Percentiles rank a stretch among this genome's conserved stretches.
Evolutionary conservation across 1,140 invertebrate genomes (phyloP).

Genomic region (Trissolcus basalis): DNA sequence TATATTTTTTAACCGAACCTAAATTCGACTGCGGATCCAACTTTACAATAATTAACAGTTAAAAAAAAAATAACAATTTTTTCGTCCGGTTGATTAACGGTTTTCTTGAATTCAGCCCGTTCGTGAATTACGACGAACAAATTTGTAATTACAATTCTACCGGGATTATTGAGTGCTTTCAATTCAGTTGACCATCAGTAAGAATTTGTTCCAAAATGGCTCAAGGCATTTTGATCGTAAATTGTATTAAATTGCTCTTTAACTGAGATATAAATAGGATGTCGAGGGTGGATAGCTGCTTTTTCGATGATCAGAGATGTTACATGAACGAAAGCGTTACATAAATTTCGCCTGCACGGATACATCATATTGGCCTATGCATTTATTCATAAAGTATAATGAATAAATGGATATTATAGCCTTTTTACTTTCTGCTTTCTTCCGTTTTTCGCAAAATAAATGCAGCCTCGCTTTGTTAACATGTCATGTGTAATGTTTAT

Average conservation of each 20-base stretch:
- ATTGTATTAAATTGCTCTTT: constrained; percentile 49
- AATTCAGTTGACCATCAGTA: constrained; percentile 10
- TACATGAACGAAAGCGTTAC: constrained; percentile 56
- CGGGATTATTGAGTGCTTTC: not conserved
- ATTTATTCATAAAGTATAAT: constrained; percentile 76
- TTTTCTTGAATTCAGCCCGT: too few species aligned
- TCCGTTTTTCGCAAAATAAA: constrained; percentile 58
- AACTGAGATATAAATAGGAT: constrained; percentile 46
- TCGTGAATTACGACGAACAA: too few species aligned
- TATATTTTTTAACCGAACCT: not conserved
- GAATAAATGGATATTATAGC: constrained; percentile 74
- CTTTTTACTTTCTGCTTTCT: constrained; percentile 58
- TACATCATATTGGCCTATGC: constrained; percentile 63
- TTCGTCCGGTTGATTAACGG: too few species aligned
- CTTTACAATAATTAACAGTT: too few species aligned
- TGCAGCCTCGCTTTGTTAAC: constrained; percentile 67
- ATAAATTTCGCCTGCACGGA: constrained; percentile 34
- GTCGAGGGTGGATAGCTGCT: constrained; percentile 42
- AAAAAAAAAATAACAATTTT: too few species aligned
- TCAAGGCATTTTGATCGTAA: constrained; percentile 36
- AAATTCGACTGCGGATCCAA: too few species aligned
- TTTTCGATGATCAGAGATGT: constrained; percentile 48
- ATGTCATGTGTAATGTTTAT: constrained; percentile 67
- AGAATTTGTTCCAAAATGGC: constrained; percentile 15
- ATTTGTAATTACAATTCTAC: too few species aligned